Base-by-base conservation (phyloP, 2,113 vertebrate genomes). In the Ptychochromis oligacanthus region DNA sequence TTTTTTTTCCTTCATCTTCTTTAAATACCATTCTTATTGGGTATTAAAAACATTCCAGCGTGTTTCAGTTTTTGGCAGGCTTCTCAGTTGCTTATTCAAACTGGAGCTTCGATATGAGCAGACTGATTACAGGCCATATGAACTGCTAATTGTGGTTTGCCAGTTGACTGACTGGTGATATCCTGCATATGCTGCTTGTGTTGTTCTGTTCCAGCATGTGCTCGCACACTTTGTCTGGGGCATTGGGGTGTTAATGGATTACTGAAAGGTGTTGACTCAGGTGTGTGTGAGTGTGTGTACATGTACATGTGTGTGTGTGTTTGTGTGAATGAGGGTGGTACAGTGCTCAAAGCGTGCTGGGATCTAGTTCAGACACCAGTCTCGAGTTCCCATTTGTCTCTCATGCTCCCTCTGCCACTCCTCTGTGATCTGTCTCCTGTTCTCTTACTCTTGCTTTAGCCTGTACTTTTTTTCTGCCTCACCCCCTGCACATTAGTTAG, bases 181-280 rank as follows among this genome's bases (percentile, higher is more conserved):
- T 75, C 79, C 83, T 87, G 64, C 43, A 55, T 46, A 46, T 28
- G 38, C 43, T 49, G 55, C 52, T 83, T 67, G 38, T 75, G 55
- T 59, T 60, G 54, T 80, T 62, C 82, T 86, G 22, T 83, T 84
- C 55, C 58, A 80, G 81, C 70, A 78, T 75, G 85, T 76, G 85
- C 89, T 90, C 55, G 24, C 88, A 85, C 83, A 86, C 90, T 82
- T 90, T 89, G 93, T 93, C 93, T 91, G 86, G 93, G 95, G 93
- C 94, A 95, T 95, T 91, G 95, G 93, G 93, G 94, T 95, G 94
- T 96, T 95, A 96, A 89, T 91, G 93, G 95, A 95, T 96, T 96
- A 95, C 82, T 5, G 83, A 95, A 96, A 97, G 95, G 89, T 96
- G 96, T 96, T 93, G 86, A 97, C 95, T 97, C 96, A 97, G 95